Base-by-base conservation (phyloP, 1,140 invertebrate species). In the Plodia interpunctella region DNA sequence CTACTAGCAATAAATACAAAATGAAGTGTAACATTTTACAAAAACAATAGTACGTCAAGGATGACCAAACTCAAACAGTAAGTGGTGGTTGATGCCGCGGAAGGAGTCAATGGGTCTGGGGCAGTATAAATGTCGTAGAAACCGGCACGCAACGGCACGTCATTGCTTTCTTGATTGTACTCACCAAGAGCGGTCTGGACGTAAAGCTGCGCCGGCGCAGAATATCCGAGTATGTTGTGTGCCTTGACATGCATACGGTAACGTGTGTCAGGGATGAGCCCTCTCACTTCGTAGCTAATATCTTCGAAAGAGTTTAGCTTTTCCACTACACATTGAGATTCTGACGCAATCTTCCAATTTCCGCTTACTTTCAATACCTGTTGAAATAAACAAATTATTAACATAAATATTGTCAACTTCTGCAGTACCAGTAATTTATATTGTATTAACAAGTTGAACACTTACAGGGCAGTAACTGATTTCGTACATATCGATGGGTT, bases 131-230 rank as follows among this genome's bases (percentile, higher is more conserved):
- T 86, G 68, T 90, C 83, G 74, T 90, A 90, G 79, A 90, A 90
- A 65, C 87, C 88, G 62, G 88, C 85, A 57, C 80, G 83, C 13
- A 83, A 71, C 8, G 82, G 86, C 57, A 87, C 80, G 63, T 90
- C 83, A 61, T 82, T 85, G 75, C 66, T 76, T 57, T 89, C 79
- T 73, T 76, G 75, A 65, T 75, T 78, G 77, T 88, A 93, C 94
- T 95, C 92, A 96, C 96, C 96, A 92, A 93, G 92, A 68, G 95
- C 94, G 44, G 97, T 98, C 88, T 94, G 95, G 74, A 98, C 91
- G 74, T 93, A 92, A 52, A 96, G 91, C 71, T 93, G 90, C 8
- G 94, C 94, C 0, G 96, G 93, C 49, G 92, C 84, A 65, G 96
- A 96, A 80, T 89, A 94, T 50, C 96, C 97, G 51, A 98, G 94